Evolutionary conservation across 2,113 vertebrate genomes (phyloP).

Genomic region (Vimba vimba): DNA sequence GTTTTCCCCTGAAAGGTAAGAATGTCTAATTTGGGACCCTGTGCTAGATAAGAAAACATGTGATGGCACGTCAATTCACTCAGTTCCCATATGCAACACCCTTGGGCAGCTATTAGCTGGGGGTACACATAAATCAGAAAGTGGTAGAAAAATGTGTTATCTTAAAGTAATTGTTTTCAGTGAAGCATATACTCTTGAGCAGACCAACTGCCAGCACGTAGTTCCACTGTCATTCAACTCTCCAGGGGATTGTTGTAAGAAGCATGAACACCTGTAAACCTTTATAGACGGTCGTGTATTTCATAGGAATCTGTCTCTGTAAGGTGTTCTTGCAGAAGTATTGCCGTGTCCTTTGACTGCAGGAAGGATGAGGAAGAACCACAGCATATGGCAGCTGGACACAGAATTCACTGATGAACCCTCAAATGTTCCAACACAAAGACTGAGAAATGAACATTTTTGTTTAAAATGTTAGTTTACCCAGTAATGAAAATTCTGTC

Average conservation of each 20-base stretch:
- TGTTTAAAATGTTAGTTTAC: too few species aligned
- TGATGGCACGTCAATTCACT: background rate
- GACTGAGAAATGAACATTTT: background rate
- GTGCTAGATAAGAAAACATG: constrained; percentile 17
- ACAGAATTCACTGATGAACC: background rate
- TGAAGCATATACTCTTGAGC: background rate
- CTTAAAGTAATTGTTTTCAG: constrained; percentile 15
- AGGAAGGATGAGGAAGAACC: background rate
- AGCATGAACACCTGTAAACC: constrained; percentile 20
- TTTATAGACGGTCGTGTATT: background rate
- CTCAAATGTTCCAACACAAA: background rate
- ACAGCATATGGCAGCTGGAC: background rate
- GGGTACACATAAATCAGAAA: constrained; percentile 3
- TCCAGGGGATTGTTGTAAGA: constrained; percentile 3
- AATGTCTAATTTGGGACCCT: background rate
- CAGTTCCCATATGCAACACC: background rate
- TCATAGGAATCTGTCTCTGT: constrained; percentile 17
- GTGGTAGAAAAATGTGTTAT: background rate
- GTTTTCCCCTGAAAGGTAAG: background rate
- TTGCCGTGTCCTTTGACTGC: background rate
- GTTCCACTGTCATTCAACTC: constrained; percentile 19
- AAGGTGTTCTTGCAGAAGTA: background rate
- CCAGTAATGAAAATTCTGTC: too few species aligned
- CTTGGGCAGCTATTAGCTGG: background rate
- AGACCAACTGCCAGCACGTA: background rate